These are phyloP conservation scores for Caloenas nicobarica DNA, from an alignment of 2,113 vertebrate species.

Conservation along the genomic window DNA sequence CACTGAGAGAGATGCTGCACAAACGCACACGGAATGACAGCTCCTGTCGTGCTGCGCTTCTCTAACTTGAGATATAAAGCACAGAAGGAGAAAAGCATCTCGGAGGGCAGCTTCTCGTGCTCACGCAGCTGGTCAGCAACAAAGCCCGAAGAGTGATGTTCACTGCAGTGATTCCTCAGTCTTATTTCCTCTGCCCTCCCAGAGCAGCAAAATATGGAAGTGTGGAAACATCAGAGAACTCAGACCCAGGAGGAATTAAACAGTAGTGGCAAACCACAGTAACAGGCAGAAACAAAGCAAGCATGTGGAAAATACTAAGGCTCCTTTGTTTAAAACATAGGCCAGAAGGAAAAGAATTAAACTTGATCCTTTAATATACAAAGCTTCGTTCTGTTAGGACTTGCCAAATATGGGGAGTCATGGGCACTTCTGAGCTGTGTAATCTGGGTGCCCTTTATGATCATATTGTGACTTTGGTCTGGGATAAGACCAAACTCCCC, in stretches of 20 bases:
- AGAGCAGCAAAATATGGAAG: not conserved
- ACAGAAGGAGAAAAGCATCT: not conserved
- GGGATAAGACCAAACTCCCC: not conserved
- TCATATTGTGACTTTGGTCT: rapidly evolving
- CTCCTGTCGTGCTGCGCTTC: not conserved
- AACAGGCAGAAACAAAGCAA: not conserved
- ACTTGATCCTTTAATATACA: not conserved
- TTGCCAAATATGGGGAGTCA: not conserved
- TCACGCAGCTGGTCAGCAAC: not conserved
- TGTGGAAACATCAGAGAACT: not conserved
- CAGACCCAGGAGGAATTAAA: not conserved
- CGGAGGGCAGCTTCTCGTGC: not conserved
- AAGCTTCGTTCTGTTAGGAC: not conserved
- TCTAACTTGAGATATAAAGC: not conserved
- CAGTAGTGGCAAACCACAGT: not conserved
- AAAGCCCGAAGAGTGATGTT: not conserved
- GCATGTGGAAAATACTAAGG: not conserved
- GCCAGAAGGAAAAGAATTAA: not conserved
- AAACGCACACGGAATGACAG: not conserved
- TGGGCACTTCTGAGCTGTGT: not conserved
- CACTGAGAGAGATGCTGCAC: not conserved
- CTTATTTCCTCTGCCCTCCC: not conserved
- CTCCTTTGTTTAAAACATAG: not conserved
- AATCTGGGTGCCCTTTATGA: rapidly evolving
- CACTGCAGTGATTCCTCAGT: not conserved